A percentile compares a stretch with the other conserved stretches of the same genome.
Evolutionary conservation across 1,140 invertebrate species (phyloP).

Genomic region (Rhyacophila brunnea): DNA sequence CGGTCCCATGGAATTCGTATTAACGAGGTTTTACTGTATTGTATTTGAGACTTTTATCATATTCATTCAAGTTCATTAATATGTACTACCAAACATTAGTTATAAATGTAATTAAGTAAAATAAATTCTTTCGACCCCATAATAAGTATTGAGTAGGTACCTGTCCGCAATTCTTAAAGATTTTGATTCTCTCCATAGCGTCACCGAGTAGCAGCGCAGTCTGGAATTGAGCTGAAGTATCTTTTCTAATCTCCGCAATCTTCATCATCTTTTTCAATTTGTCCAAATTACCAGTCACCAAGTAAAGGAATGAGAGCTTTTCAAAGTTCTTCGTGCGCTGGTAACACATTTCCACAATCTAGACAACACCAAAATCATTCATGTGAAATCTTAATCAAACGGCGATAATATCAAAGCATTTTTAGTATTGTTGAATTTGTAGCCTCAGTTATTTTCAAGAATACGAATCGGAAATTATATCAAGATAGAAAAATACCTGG

Average conservation of each 20-base stretch:
- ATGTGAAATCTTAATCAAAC: too few relatives aligned
- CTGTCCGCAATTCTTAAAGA: conserved; percentile 78
- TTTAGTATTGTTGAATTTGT: too few relatives aligned
- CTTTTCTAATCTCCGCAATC: conserved; percentile 95
- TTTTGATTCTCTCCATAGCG: conserved; percentile 83
- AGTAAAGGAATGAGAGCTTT: conserved; percentile 95
- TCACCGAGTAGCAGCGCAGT: conserved; percentile 91
- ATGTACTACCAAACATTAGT: not conserved
- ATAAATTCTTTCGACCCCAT: too few relatives aligned
- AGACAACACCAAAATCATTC: conserved; percentile 50
- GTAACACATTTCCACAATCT: conserved; percentile 96
- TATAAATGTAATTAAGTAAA: too few relatives aligned
- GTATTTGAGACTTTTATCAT: too few relatives aligned
- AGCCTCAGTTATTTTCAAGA: too few relatives aligned
- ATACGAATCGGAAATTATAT: too few relatives aligned
- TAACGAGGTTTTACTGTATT: too few relatives aligned
- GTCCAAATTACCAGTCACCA: conserved; percentile 98
- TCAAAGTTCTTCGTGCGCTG: conserved; percentile 99
- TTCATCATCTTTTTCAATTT: conserved; percentile 99
- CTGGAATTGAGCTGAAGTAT: conserved; percentile 95
- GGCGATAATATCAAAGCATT: too few relatives aligned
- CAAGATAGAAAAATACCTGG: conserved; percentile 70
- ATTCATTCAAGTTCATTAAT: too few relatives aligned
- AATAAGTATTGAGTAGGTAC: conserved; percentile 31
- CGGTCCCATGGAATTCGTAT: too few relatives aligned